Conservation (phyloP, 2,113 vertebrate genomes). For the Zosterops borbonicus region DNA sequence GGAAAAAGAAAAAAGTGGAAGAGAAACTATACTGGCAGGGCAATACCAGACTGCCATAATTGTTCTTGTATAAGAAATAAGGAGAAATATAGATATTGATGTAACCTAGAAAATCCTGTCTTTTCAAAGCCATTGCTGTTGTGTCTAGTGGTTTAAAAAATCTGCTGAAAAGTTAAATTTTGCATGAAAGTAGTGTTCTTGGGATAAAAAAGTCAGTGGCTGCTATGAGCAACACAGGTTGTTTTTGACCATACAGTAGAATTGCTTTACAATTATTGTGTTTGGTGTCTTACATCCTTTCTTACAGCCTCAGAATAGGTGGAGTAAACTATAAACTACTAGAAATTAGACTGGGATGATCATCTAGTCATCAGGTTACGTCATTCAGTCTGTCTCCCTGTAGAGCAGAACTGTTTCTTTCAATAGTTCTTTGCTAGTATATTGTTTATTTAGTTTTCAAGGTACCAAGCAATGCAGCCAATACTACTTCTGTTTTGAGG, state of each 20-base stretch:
- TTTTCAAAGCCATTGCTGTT: constrained; percentile 31
- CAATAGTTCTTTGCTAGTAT: not conserved
- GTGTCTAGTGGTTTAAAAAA: not conserved
- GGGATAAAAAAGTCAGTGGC: constrained; percentile 6
- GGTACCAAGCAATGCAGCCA: not conserved
- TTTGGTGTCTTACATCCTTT: not conserved
- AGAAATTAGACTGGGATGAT: not conserved
- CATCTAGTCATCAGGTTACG: not conserved
- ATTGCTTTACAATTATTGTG: not conserved
- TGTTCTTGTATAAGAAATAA: not conserved
- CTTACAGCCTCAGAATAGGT: not conserved
- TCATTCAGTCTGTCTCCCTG: not conserved
- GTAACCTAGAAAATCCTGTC: not conserved
- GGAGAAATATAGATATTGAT: not conserved
- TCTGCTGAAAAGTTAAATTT: not conserved
- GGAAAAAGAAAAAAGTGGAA: constrained; percentile 88
- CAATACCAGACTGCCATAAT: constrained; percentile 78
- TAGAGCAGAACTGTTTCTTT: not conserved
- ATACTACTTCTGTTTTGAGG: not conserved
- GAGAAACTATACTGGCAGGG: constrained; percentile 91
- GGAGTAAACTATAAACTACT: not conserved
- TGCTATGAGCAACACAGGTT: not conserved
- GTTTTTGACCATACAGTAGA: not conserved
- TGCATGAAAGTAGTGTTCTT: constrained; percentile 17
- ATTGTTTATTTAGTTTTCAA: not conserved